phyloP scores from a whole-genome alignment of 2,888 invertebrate species.

The Agriopis leucophaearia region DNA sequence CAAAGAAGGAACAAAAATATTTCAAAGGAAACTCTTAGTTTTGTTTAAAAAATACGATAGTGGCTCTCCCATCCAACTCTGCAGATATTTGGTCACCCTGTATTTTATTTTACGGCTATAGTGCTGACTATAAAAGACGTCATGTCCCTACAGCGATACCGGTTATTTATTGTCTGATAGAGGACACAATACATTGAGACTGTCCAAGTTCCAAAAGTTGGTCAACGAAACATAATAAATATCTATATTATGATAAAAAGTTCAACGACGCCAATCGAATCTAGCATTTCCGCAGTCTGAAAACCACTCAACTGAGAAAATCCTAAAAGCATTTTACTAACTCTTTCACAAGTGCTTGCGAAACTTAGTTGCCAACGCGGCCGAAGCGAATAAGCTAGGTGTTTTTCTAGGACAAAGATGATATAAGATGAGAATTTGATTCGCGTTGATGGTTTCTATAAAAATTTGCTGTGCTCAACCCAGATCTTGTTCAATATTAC shows the following conservation, averaged over 20 bases:
- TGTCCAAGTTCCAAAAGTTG: constrained; percentile 45
- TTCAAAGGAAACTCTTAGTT: neutral
- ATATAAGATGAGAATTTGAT: too few species aligned
- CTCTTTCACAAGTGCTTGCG: too few species aligned
- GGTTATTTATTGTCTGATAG: constrained; percentile 47
- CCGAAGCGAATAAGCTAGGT: too few species aligned
- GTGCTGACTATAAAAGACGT: constrained; percentile 41
- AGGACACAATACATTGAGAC: constrained; percentile 22
- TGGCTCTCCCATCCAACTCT: neutral
- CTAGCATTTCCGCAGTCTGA: neutral
- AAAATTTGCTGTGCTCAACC: too few species aligned
- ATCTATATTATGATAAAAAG: constrained; percentile 30
- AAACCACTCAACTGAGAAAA: neutral
- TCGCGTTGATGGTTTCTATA: too few species aligned
- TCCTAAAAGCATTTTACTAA: neutral
- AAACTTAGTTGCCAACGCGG: too few species aligned
- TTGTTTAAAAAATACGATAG: neutral
- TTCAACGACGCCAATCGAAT: constrained; percentile 23
- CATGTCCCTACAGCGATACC: constrained; percentile 42
- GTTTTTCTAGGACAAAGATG: too few species aligned
- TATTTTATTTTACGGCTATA: constrained; percentile 26
- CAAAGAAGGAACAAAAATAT: neutral
- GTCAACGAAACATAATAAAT: constrained; percentile 42
- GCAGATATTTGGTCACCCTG: neutral
- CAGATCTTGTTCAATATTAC: too few species aligned